A percentile compares a stretch with the other conserved stretches of the same genome.
Conservation (phyloP, 2,113 vertebrate species). For the Heterotis niloticus region DNA sequence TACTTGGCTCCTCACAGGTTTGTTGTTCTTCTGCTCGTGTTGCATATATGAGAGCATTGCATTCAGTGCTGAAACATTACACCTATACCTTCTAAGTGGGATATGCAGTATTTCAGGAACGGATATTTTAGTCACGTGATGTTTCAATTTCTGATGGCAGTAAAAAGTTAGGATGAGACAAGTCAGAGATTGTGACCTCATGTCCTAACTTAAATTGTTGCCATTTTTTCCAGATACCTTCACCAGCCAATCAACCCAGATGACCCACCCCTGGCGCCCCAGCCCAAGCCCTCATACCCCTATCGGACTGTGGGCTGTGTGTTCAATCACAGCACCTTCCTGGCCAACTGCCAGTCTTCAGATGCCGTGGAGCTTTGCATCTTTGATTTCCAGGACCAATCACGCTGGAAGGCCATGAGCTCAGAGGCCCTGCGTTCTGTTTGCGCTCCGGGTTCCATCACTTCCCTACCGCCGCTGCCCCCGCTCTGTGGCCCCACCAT, state of each 20-base stretch:
- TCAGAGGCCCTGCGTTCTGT: conserved; percentile 87
- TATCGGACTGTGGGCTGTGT: conserved; percentile 87
- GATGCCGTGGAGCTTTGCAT: conserved; percentile 81
- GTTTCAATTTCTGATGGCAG: too few relatives aligned
- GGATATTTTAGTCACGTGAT: too few relatives aligned
- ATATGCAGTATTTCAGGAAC: too few relatives aligned
- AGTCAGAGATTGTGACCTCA: too few relatives aligned
- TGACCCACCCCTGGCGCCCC: conserved; percentile 73
- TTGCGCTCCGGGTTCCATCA: conserved; percentile 71
- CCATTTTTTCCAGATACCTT: conserved; percentile 69
- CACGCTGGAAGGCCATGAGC: conserved; percentile 95
- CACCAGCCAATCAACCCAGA: conserved; percentile 79
- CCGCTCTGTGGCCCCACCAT: conserved; percentile 76
- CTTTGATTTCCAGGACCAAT: conserved; percentile 85
- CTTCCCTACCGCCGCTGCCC: conserved; percentile 76
- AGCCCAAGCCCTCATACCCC: conserved; percentile 77
- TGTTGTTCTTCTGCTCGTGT: too few relatives aligned
- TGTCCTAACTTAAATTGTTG: not conserved
- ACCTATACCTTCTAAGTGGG: too few relatives aligned
- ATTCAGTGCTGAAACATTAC: too few relatives aligned
- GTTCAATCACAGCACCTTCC: conserved; percentile 87
- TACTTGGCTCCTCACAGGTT: too few relatives aligned
- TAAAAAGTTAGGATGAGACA: too few relatives aligned
- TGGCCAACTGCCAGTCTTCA: conserved; percentile 89
- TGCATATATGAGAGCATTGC: too few relatives aligned